Percentiles rank a stretch among this genome's conserved stretches.
Conservation (phyloP, 1,140 invertebrate species). For the Ericerus pela region DNA sequence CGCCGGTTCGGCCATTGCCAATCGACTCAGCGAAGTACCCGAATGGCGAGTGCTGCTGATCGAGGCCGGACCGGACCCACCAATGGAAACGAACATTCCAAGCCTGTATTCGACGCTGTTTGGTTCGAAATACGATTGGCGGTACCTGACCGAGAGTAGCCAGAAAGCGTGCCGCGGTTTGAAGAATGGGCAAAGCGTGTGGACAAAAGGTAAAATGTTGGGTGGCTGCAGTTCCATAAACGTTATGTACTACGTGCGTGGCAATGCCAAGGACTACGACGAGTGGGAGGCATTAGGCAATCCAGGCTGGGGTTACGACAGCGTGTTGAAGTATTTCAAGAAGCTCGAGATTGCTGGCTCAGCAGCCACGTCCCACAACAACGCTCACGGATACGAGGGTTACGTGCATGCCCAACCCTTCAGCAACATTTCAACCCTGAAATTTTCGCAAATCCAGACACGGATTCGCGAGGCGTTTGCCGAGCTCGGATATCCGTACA, state of each 20-base stretch:
- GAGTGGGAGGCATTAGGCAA: constrained; percentile 52
- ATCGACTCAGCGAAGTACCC: constrained; percentile 19
- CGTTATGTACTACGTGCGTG: constrained; percentile 73
- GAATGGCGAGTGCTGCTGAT: constrained; percentile 36
- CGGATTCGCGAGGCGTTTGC: neutral
- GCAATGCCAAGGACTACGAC: constrained; percentile 59
- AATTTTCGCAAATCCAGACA: neutral
- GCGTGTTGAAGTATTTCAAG: constrained; percentile 50
- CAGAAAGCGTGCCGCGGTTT: constrained; percentile 37
- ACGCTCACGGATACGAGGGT: constrained; percentile 38
- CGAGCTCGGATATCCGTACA: neutral
- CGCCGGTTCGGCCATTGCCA: constrained; percentile 34
- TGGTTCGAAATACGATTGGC: constrained; percentile 46
- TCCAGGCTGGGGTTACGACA: constrained; percentile 46
- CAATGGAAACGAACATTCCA: constrained; percentile 26
- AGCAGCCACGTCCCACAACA: neutral
- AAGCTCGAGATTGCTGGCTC: constrained; percentile 35
- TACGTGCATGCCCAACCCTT: constrained; percentile 44
- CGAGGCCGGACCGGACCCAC: constrained; percentile 49
- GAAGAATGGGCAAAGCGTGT: constrained; percentile 35
- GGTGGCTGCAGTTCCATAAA: constrained; percentile 68
- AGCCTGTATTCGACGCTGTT: constrained; percentile 32
- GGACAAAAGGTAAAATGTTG: constrained; percentile 43
- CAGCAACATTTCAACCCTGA: neutral
- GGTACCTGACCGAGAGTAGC: constrained; percentile 38